phyloP scores from a whole-genome alignment of 1,140 invertebrate genomes.

The Calliopsis andreniformis region DNA sequence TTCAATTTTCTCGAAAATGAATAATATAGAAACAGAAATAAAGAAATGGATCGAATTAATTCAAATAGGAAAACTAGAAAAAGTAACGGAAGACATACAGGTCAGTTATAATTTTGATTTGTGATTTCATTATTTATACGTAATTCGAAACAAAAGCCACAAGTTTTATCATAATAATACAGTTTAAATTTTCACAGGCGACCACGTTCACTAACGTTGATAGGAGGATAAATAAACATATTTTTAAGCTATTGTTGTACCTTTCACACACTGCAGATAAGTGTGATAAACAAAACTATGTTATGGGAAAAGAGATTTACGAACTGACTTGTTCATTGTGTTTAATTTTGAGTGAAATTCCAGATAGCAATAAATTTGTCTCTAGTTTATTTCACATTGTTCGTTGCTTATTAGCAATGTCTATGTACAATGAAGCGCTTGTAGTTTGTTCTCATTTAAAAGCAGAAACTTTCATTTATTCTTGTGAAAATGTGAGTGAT shows the following conservation, averaged over 20 bases:
- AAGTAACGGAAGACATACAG: conserved; percentile 50
- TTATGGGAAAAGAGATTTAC: conserved; percentile 53
- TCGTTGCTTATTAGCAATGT: conserved; percentile 56
- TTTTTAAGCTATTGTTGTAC: conserved; percentile 65
- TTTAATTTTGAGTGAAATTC: conserved; percentile 50
- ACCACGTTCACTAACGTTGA: background rate
- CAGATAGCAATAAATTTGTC: conserved; percentile 60
- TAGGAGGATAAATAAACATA: conserved; percentile 44
- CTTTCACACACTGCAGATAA: conserved; percentile 60
- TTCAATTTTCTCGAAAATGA: conserved; percentile 30
- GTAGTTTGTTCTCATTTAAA: conserved; percentile 57
- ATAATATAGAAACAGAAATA: conserved; percentile 32
- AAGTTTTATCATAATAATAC: background rate
- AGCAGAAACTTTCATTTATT: conserved; percentile 31
- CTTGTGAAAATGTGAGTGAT: conserved; percentile 4
- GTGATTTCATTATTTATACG: background rate
- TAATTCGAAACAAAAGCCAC: background rate
- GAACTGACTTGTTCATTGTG: conserved; percentile 56
- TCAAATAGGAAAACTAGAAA: conserved; percentile 39
- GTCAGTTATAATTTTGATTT: conserved; percentile 29
- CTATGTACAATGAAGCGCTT: conserved; percentile 64
- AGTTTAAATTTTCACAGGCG: conserved; percentile 24
- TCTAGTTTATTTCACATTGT: conserved; percentile 67
- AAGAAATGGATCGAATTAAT: conserved; percentile 56
- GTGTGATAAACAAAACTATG: conserved; percentile 49